phyloP scores from a whole-genome alignment of 2,888 invertebrate species.

The Drosophila neutralis region DNA sequence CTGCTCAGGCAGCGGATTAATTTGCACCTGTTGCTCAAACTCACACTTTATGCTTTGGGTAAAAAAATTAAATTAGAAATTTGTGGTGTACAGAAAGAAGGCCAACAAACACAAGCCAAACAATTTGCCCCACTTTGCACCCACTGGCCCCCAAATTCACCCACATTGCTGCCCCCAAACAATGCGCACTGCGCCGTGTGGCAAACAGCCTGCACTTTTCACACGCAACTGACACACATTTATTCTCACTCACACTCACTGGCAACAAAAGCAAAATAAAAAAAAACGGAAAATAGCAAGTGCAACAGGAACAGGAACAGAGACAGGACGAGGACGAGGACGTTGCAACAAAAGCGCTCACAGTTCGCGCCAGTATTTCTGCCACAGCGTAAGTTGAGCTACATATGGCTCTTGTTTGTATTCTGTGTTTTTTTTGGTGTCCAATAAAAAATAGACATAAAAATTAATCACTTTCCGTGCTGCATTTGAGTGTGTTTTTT shows the following conservation, averaged over 20 bases:
- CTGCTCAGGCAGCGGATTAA: conserved; percentile 18
- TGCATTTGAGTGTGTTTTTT: neutral
- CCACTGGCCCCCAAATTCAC: too few species aligned
- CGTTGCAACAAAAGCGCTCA: conserved; percentile 18
- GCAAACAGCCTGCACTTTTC: conserved; percentile 42
- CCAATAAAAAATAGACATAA: conserved; percentile 27
- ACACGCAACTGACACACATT: conserved; percentile 26
- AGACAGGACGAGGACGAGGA: conserved; percentile 5
- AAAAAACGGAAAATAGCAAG: conserved; percentile 11
- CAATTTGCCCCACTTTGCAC: conserved; percentile 2
- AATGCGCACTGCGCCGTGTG: conserved; percentile 50
- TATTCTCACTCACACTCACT: conserved; percentile 40
- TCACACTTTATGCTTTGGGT: conserved; percentile 31
- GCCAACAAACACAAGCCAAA: neutral
- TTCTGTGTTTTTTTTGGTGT: conserved; percentile 9
- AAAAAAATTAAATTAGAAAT: conserved; percentile 36
- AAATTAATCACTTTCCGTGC: conserved; percentile 12
- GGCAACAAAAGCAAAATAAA: neutral
- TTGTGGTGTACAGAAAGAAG: conserved; percentile 43
- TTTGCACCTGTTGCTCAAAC: conserved; percentile 64
- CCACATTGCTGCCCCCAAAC: neutral
- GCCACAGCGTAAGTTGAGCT: conserved; percentile 18
- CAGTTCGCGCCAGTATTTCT: conserved; percentile 36
- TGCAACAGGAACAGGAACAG: conserved; percentile 40
- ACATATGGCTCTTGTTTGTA: neutral